Conservation (phyloP, 2,888 invertebrate genomes). For the Hirtodrosophila histrioides region DNA sequence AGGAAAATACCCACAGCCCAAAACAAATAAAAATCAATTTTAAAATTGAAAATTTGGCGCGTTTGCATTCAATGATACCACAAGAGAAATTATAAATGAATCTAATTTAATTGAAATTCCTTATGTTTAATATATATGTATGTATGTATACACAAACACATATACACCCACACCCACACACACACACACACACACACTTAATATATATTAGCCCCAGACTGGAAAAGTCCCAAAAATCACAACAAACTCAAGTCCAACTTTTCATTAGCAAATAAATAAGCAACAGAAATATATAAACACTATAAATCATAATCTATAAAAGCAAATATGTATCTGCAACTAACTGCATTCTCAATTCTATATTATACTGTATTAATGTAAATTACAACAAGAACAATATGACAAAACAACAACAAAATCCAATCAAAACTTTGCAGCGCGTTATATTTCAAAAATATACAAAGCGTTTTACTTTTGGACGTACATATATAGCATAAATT, state of each 20-base stretch:
- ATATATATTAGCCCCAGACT: slow-evolving; percentile 16
- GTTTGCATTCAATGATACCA: slow-evolving; percentile 41
- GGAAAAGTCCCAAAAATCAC: slow-evolving; percentile 23
- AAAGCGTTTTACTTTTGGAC: slow-evolving; percentile 64
- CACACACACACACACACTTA: slow-evolving; percentile 3
- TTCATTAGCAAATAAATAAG: slow-evolving; percentile 20
- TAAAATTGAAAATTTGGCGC: slow-evolving; percentile 36
- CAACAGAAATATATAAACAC: slow-evolving; percentile 20
- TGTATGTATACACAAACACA: slow-evolving; percentile 13
- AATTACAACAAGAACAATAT: slow-evolving; percentile 18
- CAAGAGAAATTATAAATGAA: slow-evolving; percentile 22
- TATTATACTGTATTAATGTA: slow-evolving; percentile 42
- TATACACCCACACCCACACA: too few species aligned
- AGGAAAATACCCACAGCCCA: slow-evolving; percentile 26
- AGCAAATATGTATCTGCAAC: slow-evolving; percentile 41
- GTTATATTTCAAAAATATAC: slow-evolving; percentile 60
- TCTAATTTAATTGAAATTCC: slow-evolving; percentile 34
- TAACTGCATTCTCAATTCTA: slow-evolving; percentile 53
- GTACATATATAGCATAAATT: slow-evolving; percentile 66
- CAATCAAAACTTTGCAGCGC: slow-evolving; percentile 28
- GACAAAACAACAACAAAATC: slow-evolving; percentile 22
- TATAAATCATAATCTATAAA: slow-evolving; percentile 35
- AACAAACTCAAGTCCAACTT: slow-evolving; percentile 26
- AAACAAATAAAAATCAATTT: neutral
- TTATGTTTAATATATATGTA: slow-evolving; percentile 18